Conservation (phyloP, 2,113 vertebrate genomes). For the Tenebrosternarchus preto region DNA sequence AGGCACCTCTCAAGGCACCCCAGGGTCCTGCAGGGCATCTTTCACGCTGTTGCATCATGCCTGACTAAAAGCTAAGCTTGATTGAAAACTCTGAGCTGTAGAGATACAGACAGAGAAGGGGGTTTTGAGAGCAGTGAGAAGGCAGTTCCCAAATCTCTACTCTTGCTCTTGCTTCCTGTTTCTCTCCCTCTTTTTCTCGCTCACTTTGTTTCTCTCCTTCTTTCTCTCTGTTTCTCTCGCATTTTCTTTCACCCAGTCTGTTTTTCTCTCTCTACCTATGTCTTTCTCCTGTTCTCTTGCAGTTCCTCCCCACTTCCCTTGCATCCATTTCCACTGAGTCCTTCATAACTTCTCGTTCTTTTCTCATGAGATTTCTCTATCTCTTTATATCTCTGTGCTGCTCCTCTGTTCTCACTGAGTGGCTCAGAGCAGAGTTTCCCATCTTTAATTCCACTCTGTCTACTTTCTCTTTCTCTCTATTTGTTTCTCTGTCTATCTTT, state of each 20-base stretch:
- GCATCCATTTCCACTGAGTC: constrained; percentile 28
- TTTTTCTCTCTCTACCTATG: constrained; percentile 37
- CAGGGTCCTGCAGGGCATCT: constrained; percentile 66
- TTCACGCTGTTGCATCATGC: constrained; percentile 74
- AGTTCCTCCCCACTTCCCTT: background rate
- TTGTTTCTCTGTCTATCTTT: background rate
- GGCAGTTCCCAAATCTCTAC: constrained; percentile 59
- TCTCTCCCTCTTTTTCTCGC: too few species aligned
- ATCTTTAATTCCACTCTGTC: constrained; percentile 3
- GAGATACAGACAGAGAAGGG: constrained; percentile 44
- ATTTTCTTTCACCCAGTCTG: background rate
- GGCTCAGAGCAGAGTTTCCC: background rate
- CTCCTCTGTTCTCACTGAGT: background rate
- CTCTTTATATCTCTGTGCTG: constrained; percentile 2
- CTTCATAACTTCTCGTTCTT: background rate
- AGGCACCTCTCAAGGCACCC: constrained; percentile 60
- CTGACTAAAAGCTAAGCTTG: constrained; percentile 64
- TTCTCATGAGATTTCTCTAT: constrained; percentile 13
- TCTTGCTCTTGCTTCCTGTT: constrained; percentile 52
- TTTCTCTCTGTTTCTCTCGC: constrained; percentile 49
- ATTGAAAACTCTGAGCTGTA: constrained; percentile 65
- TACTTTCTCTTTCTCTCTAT: background rate
- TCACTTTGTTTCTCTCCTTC: constrained; percentile 51
- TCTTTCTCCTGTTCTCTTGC: background rate
- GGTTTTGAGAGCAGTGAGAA: constrained; percentile 52